A percentile compares a stretch with the other conserved stretches of the same genome.
These are phyloP conservation scores for Mylabris phalerata DNA, from an alignment of 1,140 invertebrate genomes.

Conservation along the genomic window DNA sequence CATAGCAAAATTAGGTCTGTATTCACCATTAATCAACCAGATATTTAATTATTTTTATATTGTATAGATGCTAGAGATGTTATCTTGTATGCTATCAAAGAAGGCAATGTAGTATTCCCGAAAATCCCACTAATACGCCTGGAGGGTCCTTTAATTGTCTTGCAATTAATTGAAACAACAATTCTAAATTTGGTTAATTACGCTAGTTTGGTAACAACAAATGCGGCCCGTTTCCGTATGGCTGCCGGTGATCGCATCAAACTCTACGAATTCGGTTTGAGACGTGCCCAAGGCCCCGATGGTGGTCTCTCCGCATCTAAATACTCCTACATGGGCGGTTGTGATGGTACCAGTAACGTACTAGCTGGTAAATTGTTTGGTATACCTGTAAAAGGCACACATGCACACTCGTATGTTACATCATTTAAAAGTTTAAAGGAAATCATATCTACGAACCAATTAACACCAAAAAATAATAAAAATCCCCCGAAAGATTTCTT, in stretches of 20 bases:
- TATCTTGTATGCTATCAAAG: constrained; percentile 82
- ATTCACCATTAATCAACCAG: constrained; percentile 32
- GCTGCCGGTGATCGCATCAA: constrained; percentile 82
- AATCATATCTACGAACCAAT: constrained; percentile 49
- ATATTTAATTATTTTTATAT: not conserved
- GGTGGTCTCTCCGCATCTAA: constrained; percentile 96
- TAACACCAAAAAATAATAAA: constrained; percentile 61
- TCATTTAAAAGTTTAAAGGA: constrained; percentile 79
- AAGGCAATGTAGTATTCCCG: constrained; percentile 97
- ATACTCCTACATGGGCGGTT: constrained; percentile 95
- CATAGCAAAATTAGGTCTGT: constrained; percentile 56
- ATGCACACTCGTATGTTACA: constrained; percentile 96
- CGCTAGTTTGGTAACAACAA: constrained; percentile 96
- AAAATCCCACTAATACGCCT: constrained; percentile 87
- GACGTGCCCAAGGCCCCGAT: constrained; percentile 96
- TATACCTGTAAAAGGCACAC: constrained; percentile 96
- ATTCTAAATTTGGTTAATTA: constrained; percentile 94
- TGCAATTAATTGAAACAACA: constrained; percentile 94
- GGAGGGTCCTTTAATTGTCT: constrained; percentile 84
- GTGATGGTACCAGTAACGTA: constrained; percentile 98
- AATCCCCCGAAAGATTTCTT: constrained; percentile 57
- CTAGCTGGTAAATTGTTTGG: constrained; percentile 96
- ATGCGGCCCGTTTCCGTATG: constrained; percentile 92
- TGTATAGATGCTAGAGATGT: constrained; percentile 68
- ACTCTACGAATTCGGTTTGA: constrained; percentile 93